Conservation (phyloP, 2,113 vertebrate species). For the Machaerirhynchus nigripectus region DNA sequence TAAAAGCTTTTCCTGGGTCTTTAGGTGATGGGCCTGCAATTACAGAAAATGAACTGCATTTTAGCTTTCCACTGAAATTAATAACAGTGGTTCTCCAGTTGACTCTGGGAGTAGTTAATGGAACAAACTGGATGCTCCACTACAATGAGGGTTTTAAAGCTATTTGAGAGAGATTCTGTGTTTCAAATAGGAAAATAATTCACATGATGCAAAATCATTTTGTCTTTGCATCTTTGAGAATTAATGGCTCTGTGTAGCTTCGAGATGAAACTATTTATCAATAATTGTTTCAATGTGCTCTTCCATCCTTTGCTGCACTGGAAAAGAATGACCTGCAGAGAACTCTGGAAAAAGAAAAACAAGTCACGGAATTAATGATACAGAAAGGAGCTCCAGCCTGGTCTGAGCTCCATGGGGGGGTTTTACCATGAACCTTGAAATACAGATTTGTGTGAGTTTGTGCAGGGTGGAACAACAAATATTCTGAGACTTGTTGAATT, state of each 20-base stretch:
- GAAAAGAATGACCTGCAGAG: not conserved
- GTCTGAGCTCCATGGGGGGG: not conserved
- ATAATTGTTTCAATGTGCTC: not conserved
- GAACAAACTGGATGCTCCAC: slow-evolving; percentile 76
- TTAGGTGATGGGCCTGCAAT: slow-evolving; percentile 77
- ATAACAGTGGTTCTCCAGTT: slow-evolving; percentile 76
- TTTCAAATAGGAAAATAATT: slow-evolving; percentile 82
- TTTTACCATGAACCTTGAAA: not conserved
- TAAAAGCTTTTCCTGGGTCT: slow-evolving; percentile 82
- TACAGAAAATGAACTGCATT: slow-evolving; percentile 82
- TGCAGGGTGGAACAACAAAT: not conserved
- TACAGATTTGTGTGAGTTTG: not conserved
- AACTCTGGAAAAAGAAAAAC: not conserved
- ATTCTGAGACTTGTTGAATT: not conserved
- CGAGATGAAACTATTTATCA: not conserved
- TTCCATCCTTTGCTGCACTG: not conserved
- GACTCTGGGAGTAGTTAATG: slow-evolving; percentile 80
- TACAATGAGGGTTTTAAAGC: slow-evolving; percentile 73
- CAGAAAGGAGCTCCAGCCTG: not conserved
- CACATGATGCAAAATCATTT: slow-evolving; percentile 44
- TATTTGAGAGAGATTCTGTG: slow-evolving; percentile 74
- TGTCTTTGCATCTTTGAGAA: not conserved
- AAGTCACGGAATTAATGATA: not conserved
- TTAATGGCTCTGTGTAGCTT: slow-evolving; percentile 3
- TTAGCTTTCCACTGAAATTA: slow-evolving; percentile 80